Evolutionary conservation across 2,888 invertebrate genomes (phyloP).

Genomic region (Drosophila quinaria): DNA sequence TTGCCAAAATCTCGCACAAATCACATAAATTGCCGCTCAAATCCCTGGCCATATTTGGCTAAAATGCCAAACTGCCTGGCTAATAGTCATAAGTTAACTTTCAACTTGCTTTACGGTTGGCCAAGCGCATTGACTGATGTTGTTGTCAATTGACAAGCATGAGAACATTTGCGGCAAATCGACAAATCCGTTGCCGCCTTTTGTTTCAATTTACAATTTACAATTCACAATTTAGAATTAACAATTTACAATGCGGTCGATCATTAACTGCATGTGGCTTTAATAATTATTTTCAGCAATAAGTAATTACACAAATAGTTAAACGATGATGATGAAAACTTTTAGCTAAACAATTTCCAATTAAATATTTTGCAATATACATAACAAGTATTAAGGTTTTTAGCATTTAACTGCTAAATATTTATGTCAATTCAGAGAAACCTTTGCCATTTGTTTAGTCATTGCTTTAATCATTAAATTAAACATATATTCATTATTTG

Average conservation of each 20-base stretch:
- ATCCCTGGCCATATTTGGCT: slow-evolving; percentile 74
- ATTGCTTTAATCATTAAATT: slow-evolving; percentile 20
- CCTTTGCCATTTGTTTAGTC: slow-evolving; percentile 16
- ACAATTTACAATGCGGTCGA: slow-evolving; percentile 27
- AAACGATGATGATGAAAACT: slow-evolving; percentile 40
- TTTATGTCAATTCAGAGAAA: slow-evolving; percentile 45
- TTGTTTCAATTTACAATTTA: slow-evolving; percentile 31
- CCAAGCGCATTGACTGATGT: slow-evolving; percentile 40
- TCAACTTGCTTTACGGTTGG: slow-evolving; percentile 37
- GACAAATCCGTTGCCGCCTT: slow-evolving; percentile 57
- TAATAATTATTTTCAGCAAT: slow-evolving; percentile 31
- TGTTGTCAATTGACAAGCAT: slow-evolving; percentile 70
- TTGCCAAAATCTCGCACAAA: slow-evolving; percentile 78
- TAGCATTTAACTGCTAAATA: slow-evolving; percentile 48
- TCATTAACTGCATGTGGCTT: slow-evolving; percentile 60
- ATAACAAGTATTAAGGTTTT: slow-evolving; percentile 11
- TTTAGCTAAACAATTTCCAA: slow-evolving; percentile 46
- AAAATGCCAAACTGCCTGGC: slow-evolving; percentile 76
- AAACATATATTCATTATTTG: not conserved
- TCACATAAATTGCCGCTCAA: slow-evolving; percentile 78
- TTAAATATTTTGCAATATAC: slow-evolving; percentile 51
- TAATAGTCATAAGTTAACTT: slow-evolving; percentile 73
- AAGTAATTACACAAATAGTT: slow-evolving; percentile 62
- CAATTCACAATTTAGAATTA: slow-evolving; percentile 23
- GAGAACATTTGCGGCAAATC: slow-evolving; percentile 67